Evolutionary conservation across 2,113 vertebrate species (phyloP).

Genomic region (Aegotheles bennettii): DNA sequence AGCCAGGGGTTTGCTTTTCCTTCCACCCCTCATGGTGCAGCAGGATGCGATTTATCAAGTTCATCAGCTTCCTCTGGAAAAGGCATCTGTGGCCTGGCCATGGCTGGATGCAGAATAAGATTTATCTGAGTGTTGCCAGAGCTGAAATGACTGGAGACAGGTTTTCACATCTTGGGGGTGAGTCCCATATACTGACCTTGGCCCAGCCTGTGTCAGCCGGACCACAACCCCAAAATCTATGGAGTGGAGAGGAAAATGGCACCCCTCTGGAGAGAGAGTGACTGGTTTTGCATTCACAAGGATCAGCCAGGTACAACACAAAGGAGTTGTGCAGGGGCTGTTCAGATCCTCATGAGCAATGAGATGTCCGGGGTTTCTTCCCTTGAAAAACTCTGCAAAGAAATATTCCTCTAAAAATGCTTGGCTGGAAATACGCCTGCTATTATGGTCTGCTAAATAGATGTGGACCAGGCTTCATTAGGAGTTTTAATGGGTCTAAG

Average conservation of each 20-base stretch:
- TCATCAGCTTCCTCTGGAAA: background rate
- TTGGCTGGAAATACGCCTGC: background rate
- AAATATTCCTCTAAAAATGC: background rate
- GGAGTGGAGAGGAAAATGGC: background rate
- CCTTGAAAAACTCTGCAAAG: background rate
- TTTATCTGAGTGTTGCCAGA: background rate
- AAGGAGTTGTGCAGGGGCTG: background rate
- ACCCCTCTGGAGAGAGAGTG: background rate
- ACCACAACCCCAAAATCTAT: background rate
- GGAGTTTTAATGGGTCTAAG: background rate
- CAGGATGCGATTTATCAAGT: background rate
- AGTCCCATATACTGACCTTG: background rate
- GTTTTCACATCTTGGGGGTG: background rate
- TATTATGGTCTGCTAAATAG: background rate
- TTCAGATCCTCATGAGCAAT: background rate
- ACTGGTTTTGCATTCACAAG: background rate
- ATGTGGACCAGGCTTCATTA: background rate
- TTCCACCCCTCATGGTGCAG: fast-evolving
- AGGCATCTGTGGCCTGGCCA: background rate
- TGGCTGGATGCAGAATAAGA: background rate
- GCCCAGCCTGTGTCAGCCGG: background rate
- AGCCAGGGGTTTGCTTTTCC: background rate
- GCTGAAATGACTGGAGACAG: background rate
- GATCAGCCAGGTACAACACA: background rate
- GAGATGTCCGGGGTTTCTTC: background rate